phyloP scores from a whole-genome alignment of 2,888 invertebrate genomes.

The Dyspetes luteomarginatus region DNA sequence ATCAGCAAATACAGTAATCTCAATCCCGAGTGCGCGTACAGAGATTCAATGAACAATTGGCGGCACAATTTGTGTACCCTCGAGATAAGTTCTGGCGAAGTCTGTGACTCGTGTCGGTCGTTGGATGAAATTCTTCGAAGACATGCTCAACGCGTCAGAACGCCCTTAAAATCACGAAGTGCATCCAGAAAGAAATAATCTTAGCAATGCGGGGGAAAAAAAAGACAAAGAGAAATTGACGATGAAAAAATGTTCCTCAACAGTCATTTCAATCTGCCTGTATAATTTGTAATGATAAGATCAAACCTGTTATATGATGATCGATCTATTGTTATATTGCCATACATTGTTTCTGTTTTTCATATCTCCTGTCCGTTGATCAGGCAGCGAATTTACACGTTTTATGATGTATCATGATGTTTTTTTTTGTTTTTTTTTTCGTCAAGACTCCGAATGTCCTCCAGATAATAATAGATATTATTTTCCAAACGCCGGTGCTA shows the following conservation, averaged over 20 bases:
- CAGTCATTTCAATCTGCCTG: background rate
- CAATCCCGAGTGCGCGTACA: constrained; percentile 72
- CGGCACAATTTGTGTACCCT: constrained; percentile 72
- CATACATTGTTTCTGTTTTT: constrained; percentile 11
- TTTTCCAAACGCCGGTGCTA: constrained; percentile 34
- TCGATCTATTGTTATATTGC: constrained; percentile 4
- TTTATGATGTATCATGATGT: constrained; percentile 2
- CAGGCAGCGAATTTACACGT: constrained; percentile 11
- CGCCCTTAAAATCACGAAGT: constrained; percentile 60
- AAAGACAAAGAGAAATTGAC: constrained; percentile 1
- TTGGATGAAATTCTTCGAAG: constrained; percentile 68
- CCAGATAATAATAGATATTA: background rate
- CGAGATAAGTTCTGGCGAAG: constrained; percentile 63
- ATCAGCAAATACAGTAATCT: constrained; percentile 66
- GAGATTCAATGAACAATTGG: constrained; percentile 69
- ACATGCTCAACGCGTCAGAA: constrained; percentile 64
- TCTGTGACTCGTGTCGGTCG: constrained; percentile 69
- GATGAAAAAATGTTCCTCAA: constrained; percentile 11
- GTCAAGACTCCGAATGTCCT: background rate
- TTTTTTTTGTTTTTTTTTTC: background rate
- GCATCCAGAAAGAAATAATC: constrained; percentile 23
- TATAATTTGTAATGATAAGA: background rate
- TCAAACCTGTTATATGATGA: background rate
- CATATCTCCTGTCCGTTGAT: constrained; percentile 26
- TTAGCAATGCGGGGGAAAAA: too few relatives aligned